Evolutionary conservation across 1,140 invertebrate species (phyloP), one percentile per base, ranked within the genome.

Genomic region (Physella acuta): DNA sequence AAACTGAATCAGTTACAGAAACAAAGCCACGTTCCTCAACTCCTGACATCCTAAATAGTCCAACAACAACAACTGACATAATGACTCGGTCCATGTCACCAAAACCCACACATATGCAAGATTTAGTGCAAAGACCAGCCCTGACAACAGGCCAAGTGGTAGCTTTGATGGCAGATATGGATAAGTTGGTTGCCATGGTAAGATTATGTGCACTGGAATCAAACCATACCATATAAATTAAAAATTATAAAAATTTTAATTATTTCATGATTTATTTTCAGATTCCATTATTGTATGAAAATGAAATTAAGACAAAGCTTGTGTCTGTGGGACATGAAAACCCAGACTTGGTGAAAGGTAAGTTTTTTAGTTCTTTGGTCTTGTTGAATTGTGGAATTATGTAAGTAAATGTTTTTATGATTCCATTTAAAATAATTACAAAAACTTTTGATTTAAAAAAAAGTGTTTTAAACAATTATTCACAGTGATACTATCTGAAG

Each of bases 161-260:
- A 26, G 36, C 66, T 33, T 2, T 68, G 8, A 28, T 68, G 66
- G 33, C 66, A 26, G 66, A 68, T 33, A 44, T 68, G 52, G 56
- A 60, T 20, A 44, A 26, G 16, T 56, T 68, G 0, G 26, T 14
- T 31, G 31, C 2, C 24, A 68, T 59, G 66, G 66, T 68, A 24
- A 11, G 17, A 17, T 14, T 26, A n/a, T 14, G 11, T 56, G 26
- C 11, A 26, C 24, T 11, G 11, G 39, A 20, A 44, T 8, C 8
- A 56, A 14, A 56, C 11, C 8, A 8, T 56, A 26, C 8, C 11
- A 11, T 11, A 17, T 56, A 56, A 11, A 14, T 56, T 56, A 28
- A 14, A 26, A 17, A 14, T 8, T 56, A 56, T 56, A 17, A 14
- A 14, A 8, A 56, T 56, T 56, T 56, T n/a, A n/a, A n/a, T n/a